Evolutionary conservation across 2,888 invertebrate species (phyloP).

Genomic region (Calameuta pallipes): DNA sequence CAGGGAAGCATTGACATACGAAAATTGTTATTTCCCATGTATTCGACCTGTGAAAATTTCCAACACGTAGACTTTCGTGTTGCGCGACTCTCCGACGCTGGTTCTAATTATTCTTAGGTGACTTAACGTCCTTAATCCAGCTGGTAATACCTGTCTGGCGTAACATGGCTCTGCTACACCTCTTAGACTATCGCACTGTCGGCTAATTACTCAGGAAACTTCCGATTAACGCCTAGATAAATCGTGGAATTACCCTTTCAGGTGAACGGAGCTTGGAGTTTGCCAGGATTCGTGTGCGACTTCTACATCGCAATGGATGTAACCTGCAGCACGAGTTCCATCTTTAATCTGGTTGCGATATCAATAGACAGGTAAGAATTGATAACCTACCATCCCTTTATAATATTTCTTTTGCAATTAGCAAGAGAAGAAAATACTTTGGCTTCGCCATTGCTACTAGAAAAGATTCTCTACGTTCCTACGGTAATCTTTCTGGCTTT

Average conservation of each 20-base stretch:
- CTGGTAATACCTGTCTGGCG: background rate
- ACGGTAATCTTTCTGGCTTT: conserved; percentile 1
- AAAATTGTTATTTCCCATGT: background rate
- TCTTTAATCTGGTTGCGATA: conserved; percentile 97
- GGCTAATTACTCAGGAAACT: background rate
- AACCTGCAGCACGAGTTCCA: conserved; percentile 96
- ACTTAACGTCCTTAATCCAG: background rate
- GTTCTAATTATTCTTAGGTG: background rate
- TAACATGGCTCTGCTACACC: background rate
- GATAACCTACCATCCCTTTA: background rate
- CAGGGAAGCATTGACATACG: background rate
- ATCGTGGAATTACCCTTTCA: conserved; percentile 65
- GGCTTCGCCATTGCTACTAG: background rate
- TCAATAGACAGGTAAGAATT: conserved; percentile 92
- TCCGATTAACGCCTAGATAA: background rate
- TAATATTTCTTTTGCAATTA: background rate
- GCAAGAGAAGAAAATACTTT: background rate
- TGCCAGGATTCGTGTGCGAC: conserved; percentile 93
- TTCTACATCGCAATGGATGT: conserved; percentile 99
- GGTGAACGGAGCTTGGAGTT: conserved; percentile 90
- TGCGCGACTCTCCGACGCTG: background rate
- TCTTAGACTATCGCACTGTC: background rate
- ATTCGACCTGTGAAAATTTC: background rate
- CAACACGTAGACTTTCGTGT: background rate
- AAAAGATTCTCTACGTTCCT: background rate